A percentile compares a stretch with the other conserved stretches of the same genome.
phyloP scores from a whole-genome alignment of 2,113 vertebrate genomes.

The Ceyx margarethae region DNA sequence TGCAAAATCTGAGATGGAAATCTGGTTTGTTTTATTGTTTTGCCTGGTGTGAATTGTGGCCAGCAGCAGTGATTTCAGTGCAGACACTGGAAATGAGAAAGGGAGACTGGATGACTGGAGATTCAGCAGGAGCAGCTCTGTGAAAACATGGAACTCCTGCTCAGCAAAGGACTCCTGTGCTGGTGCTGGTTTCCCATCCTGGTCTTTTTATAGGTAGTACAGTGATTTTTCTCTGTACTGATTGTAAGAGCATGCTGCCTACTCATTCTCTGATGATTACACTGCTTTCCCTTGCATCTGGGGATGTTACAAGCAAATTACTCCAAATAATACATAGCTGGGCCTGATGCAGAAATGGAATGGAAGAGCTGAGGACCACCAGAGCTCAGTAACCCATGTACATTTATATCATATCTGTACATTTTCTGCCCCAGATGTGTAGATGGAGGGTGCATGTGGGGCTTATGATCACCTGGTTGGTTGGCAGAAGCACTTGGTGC shows the following conservation, averaged over 20 bases:
- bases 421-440: neutral
- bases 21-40: neutral
- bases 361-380: neutral
- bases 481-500: neutral
- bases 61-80: constrained; percentile 15
- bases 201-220: neutral
- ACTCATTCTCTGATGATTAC: neutral
- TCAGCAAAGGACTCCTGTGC: neutral
- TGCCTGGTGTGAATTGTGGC: neutral
- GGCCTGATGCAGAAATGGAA: neutral
- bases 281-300: neutral
- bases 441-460: neutral
- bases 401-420: neutral
- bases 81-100: neutral
- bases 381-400: fast-evolving
- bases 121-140: neutral
- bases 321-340: neutral
- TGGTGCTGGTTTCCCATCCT: neutral
- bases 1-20: neutral
- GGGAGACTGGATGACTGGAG: neutral
- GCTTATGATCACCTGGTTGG: neutral
- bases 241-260: neutral
- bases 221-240: neutral
- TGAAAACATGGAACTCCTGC: neutral
- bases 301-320: neutral